phyloP scores from a whole-genome alignment of 2,797 vertebrate genomes.

The Coilia nasus region DNA sequence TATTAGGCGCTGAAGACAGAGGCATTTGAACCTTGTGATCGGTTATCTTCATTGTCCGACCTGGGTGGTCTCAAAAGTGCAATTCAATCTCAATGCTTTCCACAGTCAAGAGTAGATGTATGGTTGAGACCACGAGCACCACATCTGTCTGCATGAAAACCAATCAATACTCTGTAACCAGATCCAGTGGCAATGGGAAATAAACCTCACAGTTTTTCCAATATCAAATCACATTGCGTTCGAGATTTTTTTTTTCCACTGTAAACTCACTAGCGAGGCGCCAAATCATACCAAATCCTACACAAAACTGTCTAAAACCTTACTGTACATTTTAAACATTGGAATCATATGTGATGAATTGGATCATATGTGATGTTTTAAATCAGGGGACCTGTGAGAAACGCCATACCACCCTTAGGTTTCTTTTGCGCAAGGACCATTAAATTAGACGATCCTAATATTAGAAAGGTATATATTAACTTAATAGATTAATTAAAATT shows the following conservation, averaged over 20 bases:
- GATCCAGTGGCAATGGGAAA: slow-evolving; percentile 89
- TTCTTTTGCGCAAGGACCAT: too few species aligned
- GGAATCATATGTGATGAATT: not conserved
- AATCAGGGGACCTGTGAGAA: not conserved
- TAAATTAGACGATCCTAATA: too few species aligned
- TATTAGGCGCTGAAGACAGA: not conserved
- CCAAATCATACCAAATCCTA: not conserved
- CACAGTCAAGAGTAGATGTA: slow-evolving; percentile 81
- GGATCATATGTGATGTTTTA: not conserved
- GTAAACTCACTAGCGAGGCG: not conserved
- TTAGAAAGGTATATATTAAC: too few species aligned
- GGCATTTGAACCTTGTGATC: slow-evolving; percentile 11
- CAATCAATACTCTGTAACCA: slow-evolving; percentile 96
- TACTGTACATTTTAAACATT: not conserved
- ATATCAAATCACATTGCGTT: slow-evolving; percentile 23
- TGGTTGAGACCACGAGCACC: slow-evolving; percentile 81
- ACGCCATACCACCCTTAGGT: too few species aligned
- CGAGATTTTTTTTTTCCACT: not conserved
- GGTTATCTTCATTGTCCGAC: slow-evolving; percentile 44
- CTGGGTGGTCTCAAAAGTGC: slow-evolving; percentile 88
- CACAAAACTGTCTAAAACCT: not conserved
- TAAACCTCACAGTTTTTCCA: slow-evolving; percentile 56
- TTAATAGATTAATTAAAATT: too few species aligned
- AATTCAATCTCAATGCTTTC: slow-evolving; percentile 80
- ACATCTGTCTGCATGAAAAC: slow-evolving; percentile 96